phyloP scores from a whole-genome alignment of 23 tunicate species.

The Clavelina lepadiformis region DNA sequence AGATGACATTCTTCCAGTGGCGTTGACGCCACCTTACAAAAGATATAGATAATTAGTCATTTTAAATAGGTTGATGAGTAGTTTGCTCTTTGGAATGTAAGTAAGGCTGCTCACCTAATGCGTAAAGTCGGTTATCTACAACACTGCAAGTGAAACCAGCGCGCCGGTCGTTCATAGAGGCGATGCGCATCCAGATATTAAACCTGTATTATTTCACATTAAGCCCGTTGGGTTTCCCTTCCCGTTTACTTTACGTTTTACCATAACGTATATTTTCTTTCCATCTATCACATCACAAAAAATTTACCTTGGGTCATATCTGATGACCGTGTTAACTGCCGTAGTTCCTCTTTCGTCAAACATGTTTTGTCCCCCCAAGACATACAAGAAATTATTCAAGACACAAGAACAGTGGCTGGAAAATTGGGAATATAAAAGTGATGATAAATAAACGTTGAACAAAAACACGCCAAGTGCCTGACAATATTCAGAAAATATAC shows the following conservation, averaged over 20 bases:
- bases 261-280: too few species aligned
- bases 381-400: constrained; percentile 97
- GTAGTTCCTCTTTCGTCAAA: constrained; percentile 99
- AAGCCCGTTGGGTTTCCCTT: too few species aligned
- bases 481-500: too few species aligned
- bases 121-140: constrained; percentile 96
- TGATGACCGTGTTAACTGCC: constrained; percentile 89
- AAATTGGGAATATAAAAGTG: neutral
- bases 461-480: neutral
- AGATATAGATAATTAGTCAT: neutral
- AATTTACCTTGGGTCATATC: constrained; percentile 95
- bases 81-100: neutral
- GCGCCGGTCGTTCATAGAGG: constrained; percentile 96
- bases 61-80: neutral
- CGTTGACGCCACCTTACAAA: constrained; percentile 87
- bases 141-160: constrained; percentile 99
- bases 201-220: too few species aligned
- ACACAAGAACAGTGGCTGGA: constrained; percentile 97
- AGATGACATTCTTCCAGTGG: constrained; percentile 91
- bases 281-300: neutral
- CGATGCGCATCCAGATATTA: constrained; percentile 99
- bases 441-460: neutral
- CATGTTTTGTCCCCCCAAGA: constrained; percentile 95
- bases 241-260: too few species aligned
- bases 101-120: constrained; percentile 46